A percentile compares a stretch with the other conserved stretches of the same genome.
Evolutionary conservation across 2,797 vertebrate genomes (phyloP).

Genomic region (Rhynchotus rufescens): DNA sequence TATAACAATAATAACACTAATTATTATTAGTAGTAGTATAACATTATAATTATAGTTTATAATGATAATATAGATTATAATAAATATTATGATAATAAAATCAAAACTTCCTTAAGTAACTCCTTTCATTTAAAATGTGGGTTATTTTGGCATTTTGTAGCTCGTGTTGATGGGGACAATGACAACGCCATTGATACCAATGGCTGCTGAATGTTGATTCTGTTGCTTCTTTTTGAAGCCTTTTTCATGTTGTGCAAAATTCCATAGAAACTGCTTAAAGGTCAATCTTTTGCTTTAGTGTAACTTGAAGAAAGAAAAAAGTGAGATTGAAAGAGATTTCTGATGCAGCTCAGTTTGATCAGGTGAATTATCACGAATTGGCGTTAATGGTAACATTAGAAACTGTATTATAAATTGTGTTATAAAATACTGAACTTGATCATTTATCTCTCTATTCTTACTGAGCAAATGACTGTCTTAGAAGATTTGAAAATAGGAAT

Average conservation of each 20-base stretch:
- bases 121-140: neutral
- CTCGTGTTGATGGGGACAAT: neutral
- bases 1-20: no score
- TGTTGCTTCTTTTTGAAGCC: neutral
- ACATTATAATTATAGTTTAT: no score
- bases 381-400: neutral
- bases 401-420: neutral
- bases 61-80: no score
- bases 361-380: neutral
- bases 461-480: neutral
- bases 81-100: neutral
- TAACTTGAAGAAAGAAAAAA: neutral
- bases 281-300: neutral
- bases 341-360: neutral
- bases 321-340: neutral
- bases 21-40: no score
- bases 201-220: neutral
- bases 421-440: neutral
- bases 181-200: neutral
- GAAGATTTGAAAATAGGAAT: neutral
- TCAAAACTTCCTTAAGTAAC: neutral
- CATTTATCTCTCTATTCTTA: neutral
- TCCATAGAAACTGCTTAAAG: neutral
- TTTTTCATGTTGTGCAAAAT: neutral
- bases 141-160: neutral